Evolutionary conservation across 2,888 invertebrate genomes (phyloP).

Genomic region (Apodemia zela): DNA sequence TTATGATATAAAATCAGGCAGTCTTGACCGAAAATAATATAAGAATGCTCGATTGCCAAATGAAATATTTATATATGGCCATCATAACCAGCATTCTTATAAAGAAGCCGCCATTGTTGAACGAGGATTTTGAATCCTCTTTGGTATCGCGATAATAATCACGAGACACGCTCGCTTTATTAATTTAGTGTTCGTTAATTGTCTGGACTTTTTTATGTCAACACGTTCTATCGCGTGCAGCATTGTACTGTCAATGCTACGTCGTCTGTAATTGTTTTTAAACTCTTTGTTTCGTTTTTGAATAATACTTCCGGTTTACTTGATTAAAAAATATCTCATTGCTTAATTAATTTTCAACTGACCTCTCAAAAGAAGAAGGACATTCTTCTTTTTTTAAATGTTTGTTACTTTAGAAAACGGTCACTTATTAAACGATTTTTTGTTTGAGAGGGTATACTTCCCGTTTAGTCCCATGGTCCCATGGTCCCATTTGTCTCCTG

Average conservation of each 20-base stretch:
- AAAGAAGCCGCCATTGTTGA: constrained; percentile 2
- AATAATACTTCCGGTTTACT: background rate
- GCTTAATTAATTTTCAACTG: no score
- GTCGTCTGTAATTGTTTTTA: background rate
- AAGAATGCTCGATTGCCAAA: background rate
- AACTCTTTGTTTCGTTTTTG: constrained; percentile 7
- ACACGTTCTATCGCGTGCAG: background rate
- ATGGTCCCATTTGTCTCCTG: no score
- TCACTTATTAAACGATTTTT: no score
- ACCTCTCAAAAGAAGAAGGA: no score
- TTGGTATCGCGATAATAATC: constrained; percentile 12
- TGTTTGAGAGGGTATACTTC: no score
- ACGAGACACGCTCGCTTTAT: background rate
- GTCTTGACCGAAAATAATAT: background rate
- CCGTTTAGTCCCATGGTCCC: no score
- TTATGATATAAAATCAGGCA: no score
- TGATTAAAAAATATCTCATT: background rate
- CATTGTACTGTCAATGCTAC: background rate
- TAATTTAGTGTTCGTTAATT: background rate
- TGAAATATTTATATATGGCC: background rate
- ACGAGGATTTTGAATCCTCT: background rate
- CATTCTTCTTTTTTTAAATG: no score
- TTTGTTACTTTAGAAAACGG: no score
- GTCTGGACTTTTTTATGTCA: background rate
- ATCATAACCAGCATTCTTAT: background rate